These are phyloP conservation scores for Progne subis DNA, from an alignment of 2,113 vertebrate genomes.

Conservation along the genomic window DNA sequence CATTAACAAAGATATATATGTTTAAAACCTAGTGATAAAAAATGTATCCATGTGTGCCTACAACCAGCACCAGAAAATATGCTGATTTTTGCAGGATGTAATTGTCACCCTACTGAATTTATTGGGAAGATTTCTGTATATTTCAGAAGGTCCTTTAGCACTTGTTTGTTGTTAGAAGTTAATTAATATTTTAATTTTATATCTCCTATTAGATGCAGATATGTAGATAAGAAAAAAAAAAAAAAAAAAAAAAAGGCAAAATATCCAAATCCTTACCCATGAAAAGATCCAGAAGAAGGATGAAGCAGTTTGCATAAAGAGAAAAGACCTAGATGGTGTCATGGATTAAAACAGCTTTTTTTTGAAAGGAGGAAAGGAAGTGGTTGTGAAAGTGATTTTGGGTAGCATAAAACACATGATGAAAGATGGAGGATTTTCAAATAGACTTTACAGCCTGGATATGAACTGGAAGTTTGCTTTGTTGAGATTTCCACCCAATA, in stretches of 20 bases:
- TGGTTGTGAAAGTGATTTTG: neutral
- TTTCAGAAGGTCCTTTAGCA: neutral
- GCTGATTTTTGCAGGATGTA: neutral
- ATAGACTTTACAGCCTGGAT: neutral
- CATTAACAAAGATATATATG: neutral
- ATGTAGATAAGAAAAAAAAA: neutral
- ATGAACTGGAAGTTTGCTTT: neutral
- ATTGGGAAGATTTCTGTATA: neutral
- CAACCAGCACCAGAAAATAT: neutral
- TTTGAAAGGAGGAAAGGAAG: neutral
- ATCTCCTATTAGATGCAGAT: neutral
- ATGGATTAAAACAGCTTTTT: neutral
- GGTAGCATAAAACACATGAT: neutral
- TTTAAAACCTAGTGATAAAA: neutral
- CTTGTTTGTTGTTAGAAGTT: neutral
- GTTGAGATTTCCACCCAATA: neutral
- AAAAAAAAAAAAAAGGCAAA: neutral
- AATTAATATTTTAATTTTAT: neutral
- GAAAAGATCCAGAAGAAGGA: neutral
- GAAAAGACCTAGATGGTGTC: neutral
- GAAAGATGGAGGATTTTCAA: neutral
- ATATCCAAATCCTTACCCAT: neutral
- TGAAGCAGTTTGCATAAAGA: neutral
- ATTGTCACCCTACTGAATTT: neutral
- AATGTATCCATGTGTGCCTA: neutral